Base-by-base conservation (phyloP, 2,113 vertebrate genomes). In the Paradisaea rubra region DNA sequence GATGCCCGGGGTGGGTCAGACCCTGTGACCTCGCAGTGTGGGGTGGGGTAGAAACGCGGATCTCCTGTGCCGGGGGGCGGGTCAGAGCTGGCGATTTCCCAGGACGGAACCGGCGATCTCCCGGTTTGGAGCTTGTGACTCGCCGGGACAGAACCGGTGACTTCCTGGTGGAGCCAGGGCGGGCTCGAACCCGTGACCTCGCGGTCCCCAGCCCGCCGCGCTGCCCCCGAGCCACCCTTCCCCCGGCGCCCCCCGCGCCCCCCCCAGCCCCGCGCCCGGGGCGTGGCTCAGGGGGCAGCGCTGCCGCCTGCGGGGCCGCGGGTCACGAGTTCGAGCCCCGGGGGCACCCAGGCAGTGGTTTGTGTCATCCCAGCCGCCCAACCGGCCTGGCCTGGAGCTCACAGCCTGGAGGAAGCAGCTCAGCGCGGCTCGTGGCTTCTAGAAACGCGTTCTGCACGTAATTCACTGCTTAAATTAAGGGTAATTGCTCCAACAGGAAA, bases 301-400 rank as follows among this genome's bases (percentile, higher is more conserved):
- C 45, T 2, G 3, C 41, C 12, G 72, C 3, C 93, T 20, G 22
- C 33, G 54, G 53, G 10, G 4, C 19, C 0, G 0, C 0, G 5
- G 42, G 16, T 8, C 0, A 0, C 0, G 3, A 1, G 93, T 85
- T 91, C 89, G 85, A 85, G 74, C 41, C 89, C 80, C 31, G 37
- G 3, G 35, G 50, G 11, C 3, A 25, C 41, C 25, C 41, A 3
- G 21, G 6, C 4, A 0, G 1, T 28, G 61, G 11, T 5, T 11
- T 23, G 47, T 42, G 47, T 6, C 59, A 28, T 17, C 6, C 4
- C 37, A 64, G 22, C 25, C 49, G 2, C 61, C 50, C 33, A 45
- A 0, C 33, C 22, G 22, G 77, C 2, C 41, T 6, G 41, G 50
- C 2, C 3, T 10, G 52, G 52, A 15, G 4, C 2, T 21, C 63